Evolutionary conservation across 1,140 invertebrate species (phyloP), one percentile per base, ranked within the genome.

Genomic region (Orchestia grillus): DNA sequence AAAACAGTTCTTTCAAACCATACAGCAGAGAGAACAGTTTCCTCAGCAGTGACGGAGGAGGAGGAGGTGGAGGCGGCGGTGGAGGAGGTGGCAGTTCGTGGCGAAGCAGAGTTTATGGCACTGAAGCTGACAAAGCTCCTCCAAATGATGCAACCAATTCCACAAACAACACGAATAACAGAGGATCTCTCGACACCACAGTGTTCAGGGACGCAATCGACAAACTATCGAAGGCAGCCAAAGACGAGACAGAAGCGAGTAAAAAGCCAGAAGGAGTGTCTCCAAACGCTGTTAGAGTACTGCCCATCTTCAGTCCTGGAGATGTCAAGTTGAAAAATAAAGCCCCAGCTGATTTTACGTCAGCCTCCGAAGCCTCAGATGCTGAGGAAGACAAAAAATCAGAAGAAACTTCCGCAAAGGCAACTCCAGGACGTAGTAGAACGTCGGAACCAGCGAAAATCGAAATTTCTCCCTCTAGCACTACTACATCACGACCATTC

Each of bases 301-400:
- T 96, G 40, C 95, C 96, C 36, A 57, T 44, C 94, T 95, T 95
- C 87, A 95, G 44, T 87, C 77, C 96, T 44, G 53, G 94, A 15
- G 95, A 96, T 40, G 47, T 95, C 41, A 95, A 95, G 40, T 42
- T 96, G 40, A 96, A 96, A 90, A 97, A 96, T 90, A 97, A 97
- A 95, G 96, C 96, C 36, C 96, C 96, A 8, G 96, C 96, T 42
- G 96, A 97, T 91, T 97, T 97, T 96, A 97, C 96, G 28, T 97
- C 96, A 23, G 96, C 94, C 0, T 96, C 96, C 1, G 96, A 97
- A 44, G 96, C 53, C 19, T 96, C 96, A n/a, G 96, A 96, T 87
- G 96, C 96, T 95, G 42, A 96, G 96, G 96, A 43, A 11, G 87
- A 94, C 23, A 47, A 62, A 36, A 87, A 96, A 91, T 41, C 95